Evolutionary conservation across 2,113 vertebrate species (phyloP).

Genomic region (Syngnathus scovelli): DNA sequence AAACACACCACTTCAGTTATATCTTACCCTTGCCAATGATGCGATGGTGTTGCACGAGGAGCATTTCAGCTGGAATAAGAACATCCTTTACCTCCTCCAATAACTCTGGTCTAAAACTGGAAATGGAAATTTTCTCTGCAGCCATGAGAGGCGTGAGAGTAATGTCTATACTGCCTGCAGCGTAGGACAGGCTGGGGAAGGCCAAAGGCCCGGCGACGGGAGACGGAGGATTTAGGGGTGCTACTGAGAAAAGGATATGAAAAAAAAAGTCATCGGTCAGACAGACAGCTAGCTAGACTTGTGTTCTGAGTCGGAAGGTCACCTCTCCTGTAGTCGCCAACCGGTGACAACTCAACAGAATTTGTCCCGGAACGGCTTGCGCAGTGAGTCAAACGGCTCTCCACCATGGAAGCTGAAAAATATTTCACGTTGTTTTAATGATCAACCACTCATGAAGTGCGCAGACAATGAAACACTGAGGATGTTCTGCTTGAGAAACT

Average conservation of each 20-base stretch:
- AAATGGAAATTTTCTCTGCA: constrained; percentile 75
- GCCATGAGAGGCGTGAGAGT: constrained; percentile 76
- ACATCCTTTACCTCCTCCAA: constrained; percentile 94
- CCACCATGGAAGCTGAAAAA: constrained; percentile 65
- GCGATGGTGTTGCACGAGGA: constrained; percentile 78
- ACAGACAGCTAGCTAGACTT: not conserved
- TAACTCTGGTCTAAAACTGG: constrained; percentile 75
- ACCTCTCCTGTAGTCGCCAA: constrained; percentile 75
- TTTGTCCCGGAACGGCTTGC: constrained; percentile 46
- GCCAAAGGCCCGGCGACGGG: constrained; percentile 14
- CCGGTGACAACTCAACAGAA: constrained; percentile 55
- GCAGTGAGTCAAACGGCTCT: constrained; percentile 55
- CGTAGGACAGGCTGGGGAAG: constrained; percentile 49
- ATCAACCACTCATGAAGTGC: constrained; percentile 32
- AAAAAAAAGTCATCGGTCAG: not conserved
- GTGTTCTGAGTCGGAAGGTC: constrained; percentile 5
- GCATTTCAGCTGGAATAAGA: constrained; percentile 81
- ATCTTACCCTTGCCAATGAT: constrained; percentile 89
- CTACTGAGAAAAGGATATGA: constrained; percentile 24
- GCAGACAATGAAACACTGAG: not conserved
- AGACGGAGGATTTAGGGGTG: constrained; percentile 38
- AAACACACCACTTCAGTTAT: not conserved
- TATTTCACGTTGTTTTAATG: constrained; percentile 44
- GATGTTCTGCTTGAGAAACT: constrained; percentile 53
- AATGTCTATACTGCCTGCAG: constrained; percentile 51